Conservation (phyloP, 2,797 vertebrate species). For the Cryptoprocta ferox region DNA sequence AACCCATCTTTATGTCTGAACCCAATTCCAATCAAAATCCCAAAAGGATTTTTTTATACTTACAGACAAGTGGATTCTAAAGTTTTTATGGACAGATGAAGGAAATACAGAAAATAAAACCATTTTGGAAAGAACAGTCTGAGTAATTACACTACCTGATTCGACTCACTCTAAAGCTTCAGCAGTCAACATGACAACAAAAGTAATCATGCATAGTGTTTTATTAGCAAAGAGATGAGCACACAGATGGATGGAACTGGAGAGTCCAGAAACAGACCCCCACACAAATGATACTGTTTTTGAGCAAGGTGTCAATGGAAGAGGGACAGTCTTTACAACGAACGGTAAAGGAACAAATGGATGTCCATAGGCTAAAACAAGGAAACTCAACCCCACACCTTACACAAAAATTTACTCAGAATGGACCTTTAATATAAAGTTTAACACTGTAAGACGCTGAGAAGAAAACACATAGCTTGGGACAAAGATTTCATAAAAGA, state of each 20-base stretch:
- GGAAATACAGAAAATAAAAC: background rate
- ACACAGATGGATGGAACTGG: background rate
- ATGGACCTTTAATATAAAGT: background rate
- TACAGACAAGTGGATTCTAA: background rate
- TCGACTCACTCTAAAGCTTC: background rate
- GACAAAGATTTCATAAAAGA: background rate
- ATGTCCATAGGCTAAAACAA: background rate
- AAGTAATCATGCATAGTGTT: background rate
- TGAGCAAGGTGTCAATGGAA: background rate
- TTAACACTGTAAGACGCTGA: background rate
- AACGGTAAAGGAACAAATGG: background rate
- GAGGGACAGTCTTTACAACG: background rate
- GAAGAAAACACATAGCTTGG: background rate
- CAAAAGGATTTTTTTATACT: background rate
- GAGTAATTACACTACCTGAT: background rate
- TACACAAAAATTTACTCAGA: background rate
- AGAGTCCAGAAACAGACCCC: background rate
- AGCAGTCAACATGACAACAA: background rate
- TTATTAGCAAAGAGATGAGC: background rate
- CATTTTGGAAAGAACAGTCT: background rate
- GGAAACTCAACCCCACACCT: background rate
- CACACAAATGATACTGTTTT: background rate
- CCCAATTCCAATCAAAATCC: background rate
- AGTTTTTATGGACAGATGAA: background rate
- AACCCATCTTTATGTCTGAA: background rate